phyloP scores from a whole-genome alignment of 30 jellyfish, hydroid and myxozoan species.

The Aurelia sp. region DNA sequence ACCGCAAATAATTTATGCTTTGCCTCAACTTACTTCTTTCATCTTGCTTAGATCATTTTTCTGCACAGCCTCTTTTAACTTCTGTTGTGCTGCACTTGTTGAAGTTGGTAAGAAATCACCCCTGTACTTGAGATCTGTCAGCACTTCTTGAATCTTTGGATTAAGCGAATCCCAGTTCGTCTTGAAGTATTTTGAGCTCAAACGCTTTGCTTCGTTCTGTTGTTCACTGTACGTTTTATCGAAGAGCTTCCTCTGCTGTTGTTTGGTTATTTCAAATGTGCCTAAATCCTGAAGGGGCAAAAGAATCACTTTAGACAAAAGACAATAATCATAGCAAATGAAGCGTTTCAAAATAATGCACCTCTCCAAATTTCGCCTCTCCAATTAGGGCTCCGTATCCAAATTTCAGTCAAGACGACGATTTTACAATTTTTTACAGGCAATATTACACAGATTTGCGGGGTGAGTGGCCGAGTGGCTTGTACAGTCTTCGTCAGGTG shows the following conservation, averaged over 20 bases:
- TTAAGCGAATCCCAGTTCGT: constrained; percentile 24
- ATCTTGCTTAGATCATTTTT: neutral
- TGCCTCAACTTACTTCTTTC: constrained; percentile 1
- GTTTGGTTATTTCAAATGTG: constrained; percentile 10
- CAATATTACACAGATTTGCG: no score
- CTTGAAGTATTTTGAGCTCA: constrained; percentile 13
- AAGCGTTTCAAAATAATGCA: no score
- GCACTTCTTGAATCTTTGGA: constrained; percentile 25
- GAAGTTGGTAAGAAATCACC: constrained; percentile 19
- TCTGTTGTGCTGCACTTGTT: neutral
- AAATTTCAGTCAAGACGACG: no score
- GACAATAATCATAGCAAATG: no score
- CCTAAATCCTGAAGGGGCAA: neutral
- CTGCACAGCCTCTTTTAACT: constrained; percentile 10
- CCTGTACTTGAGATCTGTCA: constrained; percentile 31
- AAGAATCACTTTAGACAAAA: no score
- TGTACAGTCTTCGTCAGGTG: no score
- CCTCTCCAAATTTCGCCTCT: no score
- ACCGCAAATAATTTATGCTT: no score
- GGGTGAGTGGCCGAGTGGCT: no score
- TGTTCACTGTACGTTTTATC: constrained; percentile 21
- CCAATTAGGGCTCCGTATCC: no score
- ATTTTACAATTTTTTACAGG: no score
- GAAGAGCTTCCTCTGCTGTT: constrained; percentile 2
- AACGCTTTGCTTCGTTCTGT: constrained; percentile 21